Conservation (phyloP, 2,113 vertebrate genomes). For the Haliaeetus leucogaster region DNA sequence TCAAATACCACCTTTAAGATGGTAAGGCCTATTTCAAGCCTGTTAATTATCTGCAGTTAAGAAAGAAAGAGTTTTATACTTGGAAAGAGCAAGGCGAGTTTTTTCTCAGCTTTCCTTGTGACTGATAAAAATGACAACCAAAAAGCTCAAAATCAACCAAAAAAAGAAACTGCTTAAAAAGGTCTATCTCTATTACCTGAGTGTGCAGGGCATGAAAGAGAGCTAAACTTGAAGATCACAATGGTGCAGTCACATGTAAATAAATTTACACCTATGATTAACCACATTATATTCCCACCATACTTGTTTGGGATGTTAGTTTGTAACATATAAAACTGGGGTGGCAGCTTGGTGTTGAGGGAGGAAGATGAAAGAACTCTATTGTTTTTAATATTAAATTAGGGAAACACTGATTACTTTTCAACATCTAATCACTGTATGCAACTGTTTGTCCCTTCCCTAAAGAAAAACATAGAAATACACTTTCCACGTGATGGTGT, state of each 20-base stretch:
- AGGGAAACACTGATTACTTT: neutral
- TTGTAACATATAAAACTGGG: neutral
- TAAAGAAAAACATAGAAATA: neutral
- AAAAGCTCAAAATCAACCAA: neutral
- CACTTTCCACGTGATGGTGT: neutral
- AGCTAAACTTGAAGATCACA: neutral
- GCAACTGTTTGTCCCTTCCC: neutral
- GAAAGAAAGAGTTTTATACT: neutral
- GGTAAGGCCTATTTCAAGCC: neutral
- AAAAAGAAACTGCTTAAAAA: neutral
- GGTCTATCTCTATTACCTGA: neutral
- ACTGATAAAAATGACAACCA: neutral
- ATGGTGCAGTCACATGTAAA: neutral
- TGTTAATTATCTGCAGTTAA: neutral
- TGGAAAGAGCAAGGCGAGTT: neutral
- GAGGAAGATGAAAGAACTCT: neutral
- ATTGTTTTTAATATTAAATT: neutral
- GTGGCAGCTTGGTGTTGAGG: neutral
- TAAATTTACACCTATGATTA: neutral
- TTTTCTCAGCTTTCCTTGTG: neutral
- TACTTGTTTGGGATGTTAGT: neutral
- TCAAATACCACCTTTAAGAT: constrained; percentile 32
- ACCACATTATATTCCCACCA: neutral
- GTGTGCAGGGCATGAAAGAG: neutral
- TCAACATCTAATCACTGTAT: neutral